Base-by-base conservation (phyloP, 2,113 vertebrate genomes). In the Neolamprologus kungweensis region DNA sequence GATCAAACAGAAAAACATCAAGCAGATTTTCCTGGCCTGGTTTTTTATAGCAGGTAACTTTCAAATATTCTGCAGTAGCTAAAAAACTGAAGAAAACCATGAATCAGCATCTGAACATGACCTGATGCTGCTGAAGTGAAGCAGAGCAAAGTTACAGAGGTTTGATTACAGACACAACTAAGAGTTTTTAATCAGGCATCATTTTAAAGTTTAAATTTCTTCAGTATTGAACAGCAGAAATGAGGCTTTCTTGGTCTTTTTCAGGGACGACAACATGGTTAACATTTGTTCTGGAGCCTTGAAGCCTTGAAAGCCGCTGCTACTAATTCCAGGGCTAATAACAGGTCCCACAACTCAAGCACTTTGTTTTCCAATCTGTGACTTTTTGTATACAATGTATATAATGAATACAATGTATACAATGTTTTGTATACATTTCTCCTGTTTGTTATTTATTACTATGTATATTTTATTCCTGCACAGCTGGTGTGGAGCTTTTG, bases 91-190 rank as follows among this genome's bases (percentile, higher is more conserved):
- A 26, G 54, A 26, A 60, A 10, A 31, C 14, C 14, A 31, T 9
- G 5, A 58, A 31, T 31, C 26, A 58, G 5, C 55, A 58, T 0
- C 9, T 31, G 26, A 31, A 60, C 57, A 17, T 17, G 0, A 60
- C 26, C 57, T 60, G 57, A 17, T 60, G 57, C 14, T 60, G 57
- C 57, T 9, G 57, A 31, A 9, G 26, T 17, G 26, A 58, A 58
- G 55, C 23, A 26, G 12, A 57, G 54, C 55, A 58, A 58, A 28
- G 55, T 28, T 28, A 58, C 23, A 58, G 23, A 5, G 13, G 13
- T 58, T 16, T 57, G 3, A 57, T 3, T 57, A 16, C 0, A 16
- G 55, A 58, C 23, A 57, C 12, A 3, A 0, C 23, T 5, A 0
- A 58, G 13, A 2, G 55, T 58, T 3, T 9, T n/a, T 19, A n/a